Conservation (phyloP, 2,113 vertebrate genomes). For the Saccopteryx leptura region DNA sequence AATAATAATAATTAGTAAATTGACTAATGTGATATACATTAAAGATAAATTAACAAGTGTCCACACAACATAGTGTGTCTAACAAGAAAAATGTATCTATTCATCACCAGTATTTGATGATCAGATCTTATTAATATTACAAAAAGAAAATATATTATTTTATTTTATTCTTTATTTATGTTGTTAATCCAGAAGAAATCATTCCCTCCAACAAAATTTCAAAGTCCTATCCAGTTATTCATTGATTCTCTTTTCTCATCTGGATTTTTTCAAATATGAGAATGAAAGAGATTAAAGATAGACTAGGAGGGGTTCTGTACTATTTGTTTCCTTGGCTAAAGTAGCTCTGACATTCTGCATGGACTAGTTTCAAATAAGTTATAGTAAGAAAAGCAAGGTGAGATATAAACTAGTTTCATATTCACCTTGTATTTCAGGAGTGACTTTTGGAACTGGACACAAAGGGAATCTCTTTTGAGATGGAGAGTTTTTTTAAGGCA, state of each 20-base stretch:
- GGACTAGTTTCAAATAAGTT: neutral
- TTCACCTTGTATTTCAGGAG: neutral
- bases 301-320: accelerated
- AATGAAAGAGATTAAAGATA: neutral
- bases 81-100: conserved; percentile 50
- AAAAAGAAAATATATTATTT: conserved; percentile 14
- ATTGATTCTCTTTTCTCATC: neutral
- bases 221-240: neutral
- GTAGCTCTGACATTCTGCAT: neutral
- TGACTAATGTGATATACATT: conserved; percentile 42
- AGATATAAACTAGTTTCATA: neutral
- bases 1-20: conserved; percentile 71
- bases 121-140: neutral
- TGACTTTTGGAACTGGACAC: neutral
- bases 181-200: neutral
- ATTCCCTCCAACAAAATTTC: neutral
- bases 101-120: neutral
- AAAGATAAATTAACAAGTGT: conserved; percentile 67
- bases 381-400: neutral
- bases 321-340: neutral
- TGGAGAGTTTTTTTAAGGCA: neutral
- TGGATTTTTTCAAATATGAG: conserved; percentile 1
- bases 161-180: neutral
- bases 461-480: neutral
- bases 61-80: conserved; percentile 14